Base-by-base conservation (phyloP, 2,888 invertebrate genomes). In the Drosophila percnosoma region DNA sequence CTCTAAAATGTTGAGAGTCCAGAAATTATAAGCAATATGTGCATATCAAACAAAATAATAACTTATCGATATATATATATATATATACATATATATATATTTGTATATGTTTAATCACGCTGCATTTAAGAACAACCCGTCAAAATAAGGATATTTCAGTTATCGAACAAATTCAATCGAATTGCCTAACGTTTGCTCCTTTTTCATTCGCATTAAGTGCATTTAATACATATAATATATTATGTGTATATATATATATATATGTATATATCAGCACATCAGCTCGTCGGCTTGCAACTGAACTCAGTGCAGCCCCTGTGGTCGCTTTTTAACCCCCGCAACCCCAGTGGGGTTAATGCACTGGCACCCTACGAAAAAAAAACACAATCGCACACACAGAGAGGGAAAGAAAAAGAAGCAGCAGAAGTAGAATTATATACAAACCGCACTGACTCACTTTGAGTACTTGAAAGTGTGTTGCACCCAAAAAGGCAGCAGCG, bases 391-490 rank as follows among this genome's bases (percentile, higher is more conserved):
- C 48, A 34, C 38, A 24, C 45, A 48, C 48, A 53, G 36, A 52
- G 54, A 42, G 24, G 38, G 5, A 36, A 36, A 18, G 54, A 58
- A 54, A 40, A 59, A 45, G 21, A 54, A 58, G 15, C 29, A 61
- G 45, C 38, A 68, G 68, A 38, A 54, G 63, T 61, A 62, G 65
- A 75, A 75, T 68, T 78, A 72, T 75, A 71, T 78, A 59, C 42
- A 65, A 45, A 58, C 74, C 64, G 55, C 59, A 53, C 63, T 73
- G 81, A 80, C 81, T 83, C 81, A 78, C 75, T 83, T 78, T 51
- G 83, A 78, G 82, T 74, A 88, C 85, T 85, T 59, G 71, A 85
- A 78, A 87, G 85, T 86, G 80, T 85, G 85, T 85, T 85, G 85
- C 88, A 87, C 86, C 85, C 85, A 51, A 83, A 81, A 84, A 54